Base-by-base conservation (phyloP, 2,797 vertebrate species). In the Pteronotus mesoamericanus region DNA sequence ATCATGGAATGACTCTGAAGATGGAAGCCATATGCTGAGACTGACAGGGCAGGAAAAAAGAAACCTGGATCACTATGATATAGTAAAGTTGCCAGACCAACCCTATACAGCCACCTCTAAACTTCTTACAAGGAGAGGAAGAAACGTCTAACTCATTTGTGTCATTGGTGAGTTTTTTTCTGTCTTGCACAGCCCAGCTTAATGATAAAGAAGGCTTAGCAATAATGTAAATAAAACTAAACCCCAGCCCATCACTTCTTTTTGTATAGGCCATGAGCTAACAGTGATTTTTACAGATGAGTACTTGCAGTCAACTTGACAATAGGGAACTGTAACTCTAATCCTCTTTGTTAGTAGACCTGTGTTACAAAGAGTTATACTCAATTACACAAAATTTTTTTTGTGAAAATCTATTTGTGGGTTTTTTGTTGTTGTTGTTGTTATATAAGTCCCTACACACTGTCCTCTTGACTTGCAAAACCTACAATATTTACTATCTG, bases 251-350 rank as follows among this genome's bases (percentile, higher is more conserved):
- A 11, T 39, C n/a, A 48, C 51, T 74, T 55, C 21, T 46, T 78
- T 74, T 7, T 44, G 15, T 24, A 46, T 34, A 80, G 10, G 29
- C 59, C 18, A 39, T 12, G 29, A 87, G 22, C 26, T 10, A 32
- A 21, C 11, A 86, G 3, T 53, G 78, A 89, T 66, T 93, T 97
- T 91, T 86, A 94, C 29, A 92, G 44, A 79, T n/a, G 34, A 80
- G 86, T 12, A 57, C 55, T 89, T 94, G 32, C 55, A 77, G 86
- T 59, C 24, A 6, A 44, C 14, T 66, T 80, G 19, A 51, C 46
- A 53, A 34, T 0, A 94, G n/a, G 32, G 42, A 55, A 86, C 1
- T 61, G 39, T n/a, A 75, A 92, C 5, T 32, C 29, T 64, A 24
- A 90, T 53, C 29, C 24, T 89, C 89, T 71, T 90, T 51, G 69